Conservation (phyloP, 2,797 vertebrate species). For the Megaceryle alcyon region DNA sequence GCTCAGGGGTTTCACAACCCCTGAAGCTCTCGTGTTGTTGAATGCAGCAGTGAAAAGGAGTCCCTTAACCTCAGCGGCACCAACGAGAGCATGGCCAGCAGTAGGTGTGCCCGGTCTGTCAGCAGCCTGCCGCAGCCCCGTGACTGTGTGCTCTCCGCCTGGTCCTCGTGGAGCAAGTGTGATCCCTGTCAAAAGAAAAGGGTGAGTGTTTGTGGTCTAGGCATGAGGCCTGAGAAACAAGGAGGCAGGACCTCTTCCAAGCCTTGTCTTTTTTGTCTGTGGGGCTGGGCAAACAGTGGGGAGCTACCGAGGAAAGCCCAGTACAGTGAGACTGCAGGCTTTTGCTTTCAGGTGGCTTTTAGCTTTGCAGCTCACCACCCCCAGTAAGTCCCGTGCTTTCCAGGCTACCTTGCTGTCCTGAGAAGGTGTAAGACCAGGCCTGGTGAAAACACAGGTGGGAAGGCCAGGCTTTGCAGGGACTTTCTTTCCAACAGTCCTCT, state of each 20-base stretch:
- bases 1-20: background rate
- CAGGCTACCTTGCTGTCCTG: background rate
- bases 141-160: constrained; percentile 86
- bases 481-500: background rate
- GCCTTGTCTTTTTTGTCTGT: fast-evolving
- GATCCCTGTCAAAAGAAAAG: constrained; percentile 89
- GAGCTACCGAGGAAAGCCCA: fast-evolving
- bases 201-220: constrained; percentile 75
- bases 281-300: fast-evolving
- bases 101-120: constrained; percentile 61
- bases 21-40: background rate
- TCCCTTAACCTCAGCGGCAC: background rate
- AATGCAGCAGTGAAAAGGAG: constrained; percentile 38
- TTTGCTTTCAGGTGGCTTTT: background rate
- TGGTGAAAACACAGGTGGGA: background rate
- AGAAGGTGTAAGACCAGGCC: background rate
- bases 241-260: background rate
- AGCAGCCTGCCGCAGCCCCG: constrained; percentile 41
- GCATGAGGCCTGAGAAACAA: background rate
- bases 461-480: background rate
- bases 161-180: constrained; percentile 90
- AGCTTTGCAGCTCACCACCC: background rate
- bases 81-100: constrained; percentile 9
- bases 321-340: fast-evolving
- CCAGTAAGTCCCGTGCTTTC: background rate